Conservation (phyloP, 2,113 vertebrate genomes). For the Calyptomena viridis region DNA sequence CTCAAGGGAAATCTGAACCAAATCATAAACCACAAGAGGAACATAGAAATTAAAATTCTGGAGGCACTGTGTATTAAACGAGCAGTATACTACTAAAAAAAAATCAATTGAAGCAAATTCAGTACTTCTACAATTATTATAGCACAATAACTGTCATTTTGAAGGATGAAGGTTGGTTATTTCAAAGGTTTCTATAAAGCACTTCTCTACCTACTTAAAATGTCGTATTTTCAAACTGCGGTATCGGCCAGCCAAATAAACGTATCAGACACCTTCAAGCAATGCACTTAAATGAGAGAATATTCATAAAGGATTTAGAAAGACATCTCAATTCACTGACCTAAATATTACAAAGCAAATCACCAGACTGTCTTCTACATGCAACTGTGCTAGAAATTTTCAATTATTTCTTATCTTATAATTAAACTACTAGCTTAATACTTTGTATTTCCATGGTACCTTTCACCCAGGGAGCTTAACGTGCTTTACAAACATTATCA, state of each 20-base stretch:
- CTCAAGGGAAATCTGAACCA: constrained; percentile 38
- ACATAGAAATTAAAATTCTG: constrained; percentile 25
- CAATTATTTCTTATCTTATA: constrained; percentile 63
- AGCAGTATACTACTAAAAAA: constrained; percentile 22
- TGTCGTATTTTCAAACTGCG: constrained; percentile 27
- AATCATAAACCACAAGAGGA: constrained; percentile 43
- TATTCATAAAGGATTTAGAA: constrained; percentile 62
- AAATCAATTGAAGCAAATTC: constrained; percentile 46
- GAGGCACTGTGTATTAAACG: not conserved
- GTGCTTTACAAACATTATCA: constrained; percentile 33
- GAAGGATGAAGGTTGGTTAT: constrained; percentile 52
- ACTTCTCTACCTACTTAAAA: constrained; percentile 48
- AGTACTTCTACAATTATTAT: constrained; percentile 42
- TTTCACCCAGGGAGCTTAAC: constrained; percentile 38
- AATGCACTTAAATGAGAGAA: constrained; percentile 61
- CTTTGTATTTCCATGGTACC: constrained; percentile 42
- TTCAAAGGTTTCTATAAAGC: constrained; percentile 39
- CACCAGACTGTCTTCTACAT: constrained; percentile 29
- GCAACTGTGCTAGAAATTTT: not conserved
- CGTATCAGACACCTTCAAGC: constrained; percentile 55
- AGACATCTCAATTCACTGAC: constrained; percentile 67
- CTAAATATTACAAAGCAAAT: constrained; percentile 70
- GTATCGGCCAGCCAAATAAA: constrained; percentile 59
- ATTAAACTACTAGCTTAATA: constrained; percentile 54
- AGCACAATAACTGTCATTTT: constrained; percentile 59